Conservation (phyloP, 2,888 invertebrate species). For the Stomorhina lunata region DNA sequence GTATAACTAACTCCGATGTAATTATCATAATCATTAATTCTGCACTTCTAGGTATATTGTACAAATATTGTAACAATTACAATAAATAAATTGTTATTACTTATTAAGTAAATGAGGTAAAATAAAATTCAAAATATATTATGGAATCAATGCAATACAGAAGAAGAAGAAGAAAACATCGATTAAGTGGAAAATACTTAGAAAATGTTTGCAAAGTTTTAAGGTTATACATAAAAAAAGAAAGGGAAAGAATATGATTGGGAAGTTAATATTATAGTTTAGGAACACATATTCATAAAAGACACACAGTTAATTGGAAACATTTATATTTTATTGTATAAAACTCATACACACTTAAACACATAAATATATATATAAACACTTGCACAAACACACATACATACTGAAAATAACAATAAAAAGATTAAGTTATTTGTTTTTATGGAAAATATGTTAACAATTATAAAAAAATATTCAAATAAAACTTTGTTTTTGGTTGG, state of each 20-base stretch:
- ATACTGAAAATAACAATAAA: constrained; percentile 13
- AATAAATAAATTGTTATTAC: too few species aligned
- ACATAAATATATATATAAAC: neutral
- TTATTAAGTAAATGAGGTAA: too few species aligned
- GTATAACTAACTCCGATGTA: too few species aligned
- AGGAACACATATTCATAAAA: neutral
- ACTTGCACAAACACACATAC: constrained; percentile 1
- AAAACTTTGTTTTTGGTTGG: neutral
- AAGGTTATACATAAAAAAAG: neutral
- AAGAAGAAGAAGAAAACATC: neutral
- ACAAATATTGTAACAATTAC: too few species aligned
- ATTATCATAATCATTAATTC: too few species aligned
- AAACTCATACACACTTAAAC: neutral
- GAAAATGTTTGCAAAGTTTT: too few species aligned
- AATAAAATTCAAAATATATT: too few species aligned
- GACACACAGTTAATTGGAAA: neutral
- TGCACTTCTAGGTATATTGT: too few species aligned
- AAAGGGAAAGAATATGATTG: too few species aligned
- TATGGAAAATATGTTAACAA: constrained; percentile 3
- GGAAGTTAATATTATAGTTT: neutral
- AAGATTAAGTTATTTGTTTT: constrained; percentile 2
- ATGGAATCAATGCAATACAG: too few species aligned
- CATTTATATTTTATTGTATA: neutral
- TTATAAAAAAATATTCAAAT: constrained; percentile 3
- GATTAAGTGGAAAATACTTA: neutral